Base-by-base conservation (phyloP, 2,797 vertebrate species). In the Thalassophryne amazonica region DNA sequence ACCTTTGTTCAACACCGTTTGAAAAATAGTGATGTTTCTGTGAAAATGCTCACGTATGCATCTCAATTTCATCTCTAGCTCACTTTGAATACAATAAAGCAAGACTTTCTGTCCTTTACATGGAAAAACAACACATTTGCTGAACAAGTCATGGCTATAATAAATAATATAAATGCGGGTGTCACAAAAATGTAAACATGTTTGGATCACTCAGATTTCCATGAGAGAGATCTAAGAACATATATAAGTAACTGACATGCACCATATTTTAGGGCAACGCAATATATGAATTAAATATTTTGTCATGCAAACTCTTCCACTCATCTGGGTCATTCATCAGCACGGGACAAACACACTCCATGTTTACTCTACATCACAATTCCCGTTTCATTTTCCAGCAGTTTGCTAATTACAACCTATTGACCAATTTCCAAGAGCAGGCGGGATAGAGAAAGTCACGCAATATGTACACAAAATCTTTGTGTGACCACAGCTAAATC, bases 1-100 rank as follows among this genome's bases (percentile, higher is more conserved):
- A 85, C 72, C 76, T 78, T 80, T 65, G 68, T 75, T 73, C 58
- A 46, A 71, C 49, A 24, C 55, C 42, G 54, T 63, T 73, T 69
- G 65, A 73, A 78, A 75, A 84, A 81, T 60, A 60, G 56, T 55
- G 41, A 62, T 37, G 9, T 55, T 61, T 16, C 60, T 73, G 64
- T 70, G 68, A 77, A 70, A 73, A 74, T 33, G 39, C 57, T 67
- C 60, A 31, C 40, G 19, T 32, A 28, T 7, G 38, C 15, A 56
- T 52, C 45, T 51, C 53, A 42, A 60, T 55, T 62, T 71, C 43
- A 48, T 49, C 33, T 32, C 21, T 17, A 33, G 37, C 47, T 46
- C 31, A 24, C 42, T 62, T 38, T 79, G 40, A 73, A 67, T 41
- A 58, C 35, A 31, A 29, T 58, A 41, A 33, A 66, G 41, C 19